A percentile compares a stretch with the other conserved stretches of the same genome.
Evolutionary conservation across 2,113 vertebrate species (phyloP).

Genomic region (Girardinichthys multiradiatus): DNA sequence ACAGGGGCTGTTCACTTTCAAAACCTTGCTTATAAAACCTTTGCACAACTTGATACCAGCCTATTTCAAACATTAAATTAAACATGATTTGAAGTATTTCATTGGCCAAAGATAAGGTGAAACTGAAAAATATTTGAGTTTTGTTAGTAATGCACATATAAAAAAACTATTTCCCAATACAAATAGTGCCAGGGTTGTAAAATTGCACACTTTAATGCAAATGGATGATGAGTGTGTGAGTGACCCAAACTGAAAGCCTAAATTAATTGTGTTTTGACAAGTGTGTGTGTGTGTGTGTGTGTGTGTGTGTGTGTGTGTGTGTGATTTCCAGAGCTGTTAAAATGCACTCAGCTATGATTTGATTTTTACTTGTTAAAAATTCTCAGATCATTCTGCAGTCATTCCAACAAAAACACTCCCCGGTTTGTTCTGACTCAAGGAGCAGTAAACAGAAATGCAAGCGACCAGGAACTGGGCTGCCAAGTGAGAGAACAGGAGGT

Average conservation of each 20-base stretch:
- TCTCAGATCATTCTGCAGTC: slow-evolving; percentile 29
- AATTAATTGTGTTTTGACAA: neutral
- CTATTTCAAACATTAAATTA: slow-evolving; percentile 1
- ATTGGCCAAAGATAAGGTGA: slow-evolving; percentile 31
- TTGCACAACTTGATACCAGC: no score
- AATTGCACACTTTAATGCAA: neutral
- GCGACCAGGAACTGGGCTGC: slow-evolving; percentile 70
- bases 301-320: no score
- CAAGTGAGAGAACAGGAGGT: slow-evolving; percentile 57
- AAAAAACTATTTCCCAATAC: slow-evolving; percentile 17
- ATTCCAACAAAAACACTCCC: slow-evolving; percentile 43
- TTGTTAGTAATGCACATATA: slow-evolving; percentile 16
- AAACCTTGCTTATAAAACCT: no score
- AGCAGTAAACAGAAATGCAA: slow-evolving; percentile 64
- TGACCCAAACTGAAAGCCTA: slow-evolving; percentile 9
- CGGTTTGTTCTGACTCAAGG: slow-evolving; percentile 44
- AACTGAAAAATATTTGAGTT: slow-evolving; percentile 19
- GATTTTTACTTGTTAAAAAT: slow-evolving; percentile 41
- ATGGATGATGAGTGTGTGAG: neutral
- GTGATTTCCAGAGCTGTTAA: slow-evolving; percentile 16
- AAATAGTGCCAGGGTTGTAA: slow-evolving; percentile 7
- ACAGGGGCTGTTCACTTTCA: no score
- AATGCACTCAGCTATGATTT: slow-evolving; percentile 33
- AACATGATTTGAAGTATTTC: slow-evolving; percentile 15
- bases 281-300: no score